Evolutionary conservation across 2,888 invertebrate species (phyloP), one percentile per base, ranked within the genome.

Genomic region (Gortyna flavago): DNA sequence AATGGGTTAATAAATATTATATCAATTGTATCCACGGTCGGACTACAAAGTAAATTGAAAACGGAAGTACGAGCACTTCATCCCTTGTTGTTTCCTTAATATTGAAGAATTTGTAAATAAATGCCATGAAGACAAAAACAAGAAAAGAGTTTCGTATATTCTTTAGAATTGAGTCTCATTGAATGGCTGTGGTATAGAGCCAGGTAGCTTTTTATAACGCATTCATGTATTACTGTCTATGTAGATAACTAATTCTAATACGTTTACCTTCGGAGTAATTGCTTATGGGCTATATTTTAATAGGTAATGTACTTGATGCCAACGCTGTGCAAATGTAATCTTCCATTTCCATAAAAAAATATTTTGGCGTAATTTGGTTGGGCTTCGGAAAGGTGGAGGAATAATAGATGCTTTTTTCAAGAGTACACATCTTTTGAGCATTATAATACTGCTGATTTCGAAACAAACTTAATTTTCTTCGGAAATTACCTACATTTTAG

Each of bases 141-240:
- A 79, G 64, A 62, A 32, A 48, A 38, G 66, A 29, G 77, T 75
- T 78, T 86, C 75, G 77, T 85, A 70, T 66, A 81, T 85, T 79
- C 67, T 61, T 68, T 4, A 59, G 68, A 73, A 67, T 65, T 65
- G 80, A 84, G 84, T 87, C 84, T 88, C 84, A 84, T 69, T 62
- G 80, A 77, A 83, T 84, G 83, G 83, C 81, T 77, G 77, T 79
- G 77, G 75, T 85, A 76, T 86, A 74, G 83, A 80, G 85, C 76
- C 59, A 69, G 85, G 87, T 91, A 91, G 90, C 85, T 90, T 91
- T 91, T 91, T 88, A 90, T 91, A 91, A 89, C 83, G 80, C 74
- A 86, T 83, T 86, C 71, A 74, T 87, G 85, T 72, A 80, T 80
- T 71, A 61, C 76, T 75, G 59, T 84, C 0, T 57, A 84, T 86